phyloP scores from a whole-genome alignment of 2,888 invertebrate genomes.

The Cheilosia soror region DNA sequence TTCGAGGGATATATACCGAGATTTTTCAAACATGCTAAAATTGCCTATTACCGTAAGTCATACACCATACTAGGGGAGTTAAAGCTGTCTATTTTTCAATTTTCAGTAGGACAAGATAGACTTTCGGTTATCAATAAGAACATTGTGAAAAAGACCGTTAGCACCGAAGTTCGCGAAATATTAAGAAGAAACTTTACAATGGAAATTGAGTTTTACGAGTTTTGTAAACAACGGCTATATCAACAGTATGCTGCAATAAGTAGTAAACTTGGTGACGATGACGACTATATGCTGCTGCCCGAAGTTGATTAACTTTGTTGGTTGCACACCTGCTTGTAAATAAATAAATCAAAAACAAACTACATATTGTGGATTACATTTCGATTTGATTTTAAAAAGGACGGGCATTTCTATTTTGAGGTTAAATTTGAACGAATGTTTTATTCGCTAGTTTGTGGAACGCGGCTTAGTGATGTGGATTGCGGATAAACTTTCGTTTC shows the following conservation, averaged over 20 bases:
- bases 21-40: conserved; percentile 91
- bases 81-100: conserved; percentile 3
- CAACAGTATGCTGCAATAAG: conserved; percentile 90
- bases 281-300: conserved; percentile 81
- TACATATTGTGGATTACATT: too few relatives aligned
- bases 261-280: conserved; percentile 77
- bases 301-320: conserved; percentile 54
- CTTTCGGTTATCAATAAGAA: conserved; percentile 88
- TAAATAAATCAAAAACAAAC: too few relatives aligned
- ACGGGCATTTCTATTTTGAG: too few relatives aligned
- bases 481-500: too few relatives aligned
- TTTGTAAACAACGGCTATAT: conserved; percentile 93
- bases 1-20: conserved; percentile 92
- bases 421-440: too few relatives aligned
- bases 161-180: conserved; percentile 92
- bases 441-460: too few relatives aligned
- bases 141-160: conserved; percentile 85
- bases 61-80: neutral
- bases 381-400: too few relatives aligned
- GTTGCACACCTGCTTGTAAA: too few relatives aligned
- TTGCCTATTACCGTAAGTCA: conserved; percentile 90
- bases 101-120: conserved; percentile 82
- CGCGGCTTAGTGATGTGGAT: too few relatives aligned
- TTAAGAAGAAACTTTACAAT: conserved; percentile 92
- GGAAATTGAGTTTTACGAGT: conserved; percentile 96